Conservation (phyloP, 1,140 invertebrate genomes). For the Cotesia typhae region DNA sequence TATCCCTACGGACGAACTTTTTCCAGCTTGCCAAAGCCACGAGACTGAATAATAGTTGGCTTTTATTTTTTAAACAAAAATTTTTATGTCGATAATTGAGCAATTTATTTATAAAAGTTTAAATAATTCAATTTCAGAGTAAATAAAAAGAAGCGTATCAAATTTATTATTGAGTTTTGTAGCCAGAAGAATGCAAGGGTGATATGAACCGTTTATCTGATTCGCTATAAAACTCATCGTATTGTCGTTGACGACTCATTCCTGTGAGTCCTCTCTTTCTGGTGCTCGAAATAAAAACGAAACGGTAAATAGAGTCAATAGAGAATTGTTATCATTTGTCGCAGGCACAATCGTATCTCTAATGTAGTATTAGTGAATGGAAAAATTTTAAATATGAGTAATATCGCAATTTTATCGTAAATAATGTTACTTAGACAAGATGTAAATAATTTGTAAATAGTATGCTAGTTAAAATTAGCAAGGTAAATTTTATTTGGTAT, state of each 20-base stretch:
- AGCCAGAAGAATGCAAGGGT: constrained; percentile 22
- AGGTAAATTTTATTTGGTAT: no score
- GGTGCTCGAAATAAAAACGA: constrained; percentile 22
- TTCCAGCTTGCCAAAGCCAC: not conserved
- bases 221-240: constrained; percentile 48
- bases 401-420: no score
- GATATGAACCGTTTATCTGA: constrained; percentile 46
- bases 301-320: constrained; percentile 9
- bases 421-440: no score
- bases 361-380: constrained; percentile 18
- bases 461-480: no score
- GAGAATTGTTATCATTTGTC: constrained; percentile 33
- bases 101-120: not conserved
- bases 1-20: constrained; percentile 22
- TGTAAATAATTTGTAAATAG: no score
- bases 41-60: no score
- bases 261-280: not conserved
- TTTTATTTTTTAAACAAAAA: no score
- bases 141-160: constrained; percentile 35
- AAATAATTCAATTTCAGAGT: no score
- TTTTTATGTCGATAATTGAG: not conserved
- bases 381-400: no score
- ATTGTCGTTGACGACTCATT: constrained; percentile 36
- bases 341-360: constrained; percentile 43
- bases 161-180: constrained; percentile 44